phyloP scores from a whole-genome alignment of 2,113 vertebrate genomes.

The Chascanopsetta lugubris region DNA sequence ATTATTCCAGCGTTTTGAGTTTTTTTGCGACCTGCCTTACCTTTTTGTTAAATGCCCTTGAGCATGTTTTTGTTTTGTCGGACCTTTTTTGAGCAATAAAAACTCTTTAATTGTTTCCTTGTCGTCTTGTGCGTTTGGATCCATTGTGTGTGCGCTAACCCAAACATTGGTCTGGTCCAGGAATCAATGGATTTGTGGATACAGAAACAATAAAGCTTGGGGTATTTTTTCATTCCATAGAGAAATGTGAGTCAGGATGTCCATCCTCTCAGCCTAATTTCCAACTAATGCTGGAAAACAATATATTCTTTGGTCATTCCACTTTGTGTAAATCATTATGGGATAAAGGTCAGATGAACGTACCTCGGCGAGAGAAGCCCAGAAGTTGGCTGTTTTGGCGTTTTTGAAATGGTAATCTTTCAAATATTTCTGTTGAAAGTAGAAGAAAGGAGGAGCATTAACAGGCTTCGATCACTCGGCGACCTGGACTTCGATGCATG shows the following conservation, averaged over 20 bases:
- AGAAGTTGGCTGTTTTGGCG: slow-evolving; percentile 92
- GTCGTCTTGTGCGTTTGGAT: too few relatives aligned
- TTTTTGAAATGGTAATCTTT: slow-evolving; percentile 81
- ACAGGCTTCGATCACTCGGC: background rate
- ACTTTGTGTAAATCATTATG: background rate
- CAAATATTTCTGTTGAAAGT: slow-evolving; percentile 85
- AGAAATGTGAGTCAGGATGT: background rate
- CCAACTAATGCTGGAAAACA: background rate
- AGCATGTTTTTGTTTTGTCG: too few relatives aligned
- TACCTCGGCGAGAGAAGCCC: slow-evolving; percentile 86
- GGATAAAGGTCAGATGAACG: slow-evolving; percentile 3
- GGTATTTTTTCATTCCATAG: too few relatives aligned
- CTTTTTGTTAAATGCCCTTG: too few relatives aligned
- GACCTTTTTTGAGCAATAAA: too few relatives aligned
- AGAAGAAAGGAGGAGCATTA: slow-evolving; percentile 27
- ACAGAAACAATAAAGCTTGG: too few relatives aligned
- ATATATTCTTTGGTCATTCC: background rate
- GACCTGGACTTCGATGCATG: background rate
- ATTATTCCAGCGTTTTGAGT: too few relatives aligned
- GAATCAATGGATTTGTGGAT: too few relatives aligned
- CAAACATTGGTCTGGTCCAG: too few relatives aligned
- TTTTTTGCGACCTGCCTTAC: too few relatives aligned
- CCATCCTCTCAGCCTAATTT: background rate
- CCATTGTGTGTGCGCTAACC: too few relatives aligned
- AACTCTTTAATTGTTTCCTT: too few relatives aligned